Conservation (phyloP, 2,888 invertebrate genomes). For the Eupsilia transversa region DNA sequence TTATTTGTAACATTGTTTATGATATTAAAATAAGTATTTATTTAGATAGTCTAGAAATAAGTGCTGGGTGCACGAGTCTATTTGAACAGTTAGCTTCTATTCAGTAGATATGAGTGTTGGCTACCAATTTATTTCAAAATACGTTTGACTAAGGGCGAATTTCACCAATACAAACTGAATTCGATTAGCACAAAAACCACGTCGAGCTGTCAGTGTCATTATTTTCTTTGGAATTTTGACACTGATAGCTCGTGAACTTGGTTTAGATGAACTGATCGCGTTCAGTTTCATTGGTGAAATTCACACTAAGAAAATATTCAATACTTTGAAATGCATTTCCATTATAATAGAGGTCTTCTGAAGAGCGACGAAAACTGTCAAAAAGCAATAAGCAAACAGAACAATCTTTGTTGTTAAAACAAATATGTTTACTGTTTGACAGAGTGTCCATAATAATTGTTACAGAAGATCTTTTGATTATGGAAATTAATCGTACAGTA, state of each 20-base stretch:
- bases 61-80: constrained; percentile 56
- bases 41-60: constrained; percentile 80
- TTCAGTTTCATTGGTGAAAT: too few relatives aligned
- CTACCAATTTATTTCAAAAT: neutral
- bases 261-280: too few relatives aligned
- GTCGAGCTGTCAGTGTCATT: too few relatives aligned
- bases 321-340: constrained; percentile 20
- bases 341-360: neutral
- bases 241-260: too few relatives aligned
- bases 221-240: too few relatives aligned
- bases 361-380: constrained; percentile 46
- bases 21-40: constrained; percentile 88
- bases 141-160: neutral
- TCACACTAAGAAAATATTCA: neutral
- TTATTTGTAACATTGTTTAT: constrained; percentile 83
- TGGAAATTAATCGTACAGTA: constrained; percentile 3
- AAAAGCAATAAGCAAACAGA: constrained; percentile 52
- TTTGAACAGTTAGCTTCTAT: neutral
- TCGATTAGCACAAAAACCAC: too few relatives aligned
- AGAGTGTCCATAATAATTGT: constrained; percentile 36
- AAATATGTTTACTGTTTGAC: constrained; percentile 67
- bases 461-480: constrained; percentile 15
- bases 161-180: too few relatives aligned
- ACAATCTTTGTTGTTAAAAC: constrained; percentile 53
- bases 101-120: neutral